Base-by-base conservation (phyloP, 1,140 invertebrate species). In the Drosophila baimaii region DNA sequence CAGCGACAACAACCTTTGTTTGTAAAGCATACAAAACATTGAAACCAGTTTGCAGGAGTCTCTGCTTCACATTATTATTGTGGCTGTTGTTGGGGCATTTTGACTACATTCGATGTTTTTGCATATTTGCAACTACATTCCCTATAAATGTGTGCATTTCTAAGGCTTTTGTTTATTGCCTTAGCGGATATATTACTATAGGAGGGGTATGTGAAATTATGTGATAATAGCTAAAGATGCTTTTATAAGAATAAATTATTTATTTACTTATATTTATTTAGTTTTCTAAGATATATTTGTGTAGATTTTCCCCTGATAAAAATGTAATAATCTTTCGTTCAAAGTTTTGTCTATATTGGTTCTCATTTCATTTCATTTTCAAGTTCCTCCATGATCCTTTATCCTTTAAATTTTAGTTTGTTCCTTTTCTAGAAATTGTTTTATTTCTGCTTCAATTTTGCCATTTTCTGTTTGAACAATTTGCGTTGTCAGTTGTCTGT, bases 401-500 rank as follows among this genome's bases (percentile, higher is more conserved):
- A 1, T 13, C 15, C 17, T 25, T 64, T 17, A n/a, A 33, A 17
- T 46, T 5, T 5, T 9, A 44, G 9, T 8, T 72, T 51, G 17
- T 39, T 25, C 17, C 12, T 31, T 12, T 23, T 27, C 0, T 41
- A 31, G 27, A 25, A 13, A 9, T 31, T 17, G 7, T 64, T 44
- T 43, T 49, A 55, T 57, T 41, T 63, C 61, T 57, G 43, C 51
- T 33, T 58, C 71, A 55, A 76, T 75, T 66, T 66, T 59, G 47
- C 39, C 58, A 52, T 62, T 73, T 56, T 46, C 35, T 39, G 21
- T 59, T 81, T 49, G 65, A 65, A 71, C 74, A 75, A 86, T 79
- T 85, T 85, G 69, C 82, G 65, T 64, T 79, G 69, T 65, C 82
- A 71, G 74, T 71, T 47, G 79, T 78, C 64, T 78, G 77, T 71